Evolutionary conservation across 2,888 invertebrate genomes (phyloP).

Genomic region (Eledone cirrhosa): DNA sequence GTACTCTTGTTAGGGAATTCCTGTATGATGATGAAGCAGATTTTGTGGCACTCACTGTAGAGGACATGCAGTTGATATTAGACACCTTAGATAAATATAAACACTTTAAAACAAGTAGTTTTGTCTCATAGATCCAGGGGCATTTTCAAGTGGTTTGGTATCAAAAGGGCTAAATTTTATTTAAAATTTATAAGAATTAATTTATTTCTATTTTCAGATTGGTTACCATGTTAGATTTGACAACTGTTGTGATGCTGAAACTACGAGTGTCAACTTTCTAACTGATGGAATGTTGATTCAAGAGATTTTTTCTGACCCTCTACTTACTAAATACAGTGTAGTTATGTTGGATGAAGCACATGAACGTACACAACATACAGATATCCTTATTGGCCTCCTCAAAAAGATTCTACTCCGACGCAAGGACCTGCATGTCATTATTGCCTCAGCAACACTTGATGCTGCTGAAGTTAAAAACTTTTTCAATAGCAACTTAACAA

Average conservation of each 20-base stretch:
- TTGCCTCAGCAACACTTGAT: constrained; percentile 96
- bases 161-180: no score
- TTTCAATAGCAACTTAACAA: constrained; percentile 70
- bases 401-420: constrained; percentile 91
- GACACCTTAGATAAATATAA: no score
- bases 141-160: no score
- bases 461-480: constrained; percentile 74
- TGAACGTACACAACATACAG: constrained; percentile 90
- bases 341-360: constrained; percentile 95
- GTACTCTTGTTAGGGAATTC: no score
- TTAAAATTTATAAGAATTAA: no score
- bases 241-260: constrained; percentile 62
- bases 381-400: constrained; percentile 90
- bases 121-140: no score
- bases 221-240: constrained; percentile 85
- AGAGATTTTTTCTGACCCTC: constrained; percentile 94
- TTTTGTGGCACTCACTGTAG: no score
- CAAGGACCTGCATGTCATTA: constrained; percentile 81
- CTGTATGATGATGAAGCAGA: no score
- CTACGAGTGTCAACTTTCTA: constrained; percentile 77
- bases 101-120: no score
- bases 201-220: constrained; percentile 59
- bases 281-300: constrained; percentile 94
- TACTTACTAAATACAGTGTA: constrained; percentile 84
- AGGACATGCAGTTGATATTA: no score